phyloP scores from a whole-genome alignment of 2,888 invertebrate species.

The Rhodophaea formosa region DNA sequence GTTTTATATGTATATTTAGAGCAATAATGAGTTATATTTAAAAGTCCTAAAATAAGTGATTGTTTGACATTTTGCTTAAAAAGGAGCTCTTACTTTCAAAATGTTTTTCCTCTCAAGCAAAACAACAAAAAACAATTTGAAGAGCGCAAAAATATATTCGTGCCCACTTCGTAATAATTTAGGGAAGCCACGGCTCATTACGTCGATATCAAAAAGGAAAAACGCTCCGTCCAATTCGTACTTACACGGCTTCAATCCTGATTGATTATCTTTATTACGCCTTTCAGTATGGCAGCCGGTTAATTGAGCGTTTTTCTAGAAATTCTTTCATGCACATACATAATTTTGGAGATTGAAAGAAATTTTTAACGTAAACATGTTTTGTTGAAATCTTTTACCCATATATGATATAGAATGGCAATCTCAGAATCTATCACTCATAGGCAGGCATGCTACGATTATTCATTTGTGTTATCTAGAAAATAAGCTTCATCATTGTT shows the following conservation, averaged over 20 bases:
- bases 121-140: background rate
- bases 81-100: no score
- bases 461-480: no score
- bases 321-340: background rate
- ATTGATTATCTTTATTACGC: constrained; percentile 20
- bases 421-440: no score
- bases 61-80: no score
- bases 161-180: background rate
- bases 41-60: no score
- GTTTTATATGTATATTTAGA: no score
- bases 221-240: constrained; percentile 13
- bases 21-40: no score
- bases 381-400: no score
- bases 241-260: constrained; percentile 16
- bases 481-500: no score
- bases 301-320: background rate
- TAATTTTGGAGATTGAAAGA: background rate
- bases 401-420: no score
- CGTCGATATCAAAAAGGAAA: constrained; percentile 13
- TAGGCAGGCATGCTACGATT: no score
- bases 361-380: no score
- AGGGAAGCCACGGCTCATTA: background rate
- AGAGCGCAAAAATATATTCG: background rate
- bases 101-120: background rate
- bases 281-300: background rate